Base-by-base conservation (phyloP, 1,140 invertebrate species). In the Dufourea novaeangliae region DNA sequence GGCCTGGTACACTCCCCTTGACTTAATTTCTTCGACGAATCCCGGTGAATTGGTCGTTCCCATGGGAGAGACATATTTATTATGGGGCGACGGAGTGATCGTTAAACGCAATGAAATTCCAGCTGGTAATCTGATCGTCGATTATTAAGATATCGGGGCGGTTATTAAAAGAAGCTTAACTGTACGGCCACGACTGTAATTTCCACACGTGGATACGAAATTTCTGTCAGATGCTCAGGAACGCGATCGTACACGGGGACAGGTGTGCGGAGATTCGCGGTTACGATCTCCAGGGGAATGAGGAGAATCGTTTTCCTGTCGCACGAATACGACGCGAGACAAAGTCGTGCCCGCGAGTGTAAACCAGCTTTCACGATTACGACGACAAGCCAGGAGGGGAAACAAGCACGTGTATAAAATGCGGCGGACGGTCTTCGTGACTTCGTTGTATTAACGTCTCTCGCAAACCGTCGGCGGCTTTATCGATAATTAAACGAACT, bases 401-500 rank as follows among this genome's bases (percentile, higher is more conserved):
- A 14, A 8, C 34, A 34, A 56, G 25, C 5, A 56, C 14, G 57
- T n/a, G n/a, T 61, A 61, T 67, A 79, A 67, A 73, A 41, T 54
- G 27, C 50, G 39, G 34, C 20, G 27, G 25, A 71, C 46, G 75
- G 29, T 74, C 41, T 32, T 64, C 54, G 54, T 57, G 77, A 61
- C 77, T 74, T 37, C 54, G 62, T 74, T 75, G 67, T 79, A 79
- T 74, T 67, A 75, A 74, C 77, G 77, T 79, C 77, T n/a, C n/a
- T 79, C 61, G 61, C 66, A 61, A 44, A 50, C 77, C 62, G 22
- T 56, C 62, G 62, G 64, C 77, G 77, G 77, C 72, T 79, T 79
- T 79, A 75, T 79, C 77, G 77, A 79, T 79, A 79, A 79, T 79
- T 79, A 79, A 79, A 75, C 62, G 68, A 79, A 79, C 62, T 79